phyloP scores from a whole-genome alignment of 2,113 vertebrate genomes.

The Leptobrachium ailaonicum region DNA sequence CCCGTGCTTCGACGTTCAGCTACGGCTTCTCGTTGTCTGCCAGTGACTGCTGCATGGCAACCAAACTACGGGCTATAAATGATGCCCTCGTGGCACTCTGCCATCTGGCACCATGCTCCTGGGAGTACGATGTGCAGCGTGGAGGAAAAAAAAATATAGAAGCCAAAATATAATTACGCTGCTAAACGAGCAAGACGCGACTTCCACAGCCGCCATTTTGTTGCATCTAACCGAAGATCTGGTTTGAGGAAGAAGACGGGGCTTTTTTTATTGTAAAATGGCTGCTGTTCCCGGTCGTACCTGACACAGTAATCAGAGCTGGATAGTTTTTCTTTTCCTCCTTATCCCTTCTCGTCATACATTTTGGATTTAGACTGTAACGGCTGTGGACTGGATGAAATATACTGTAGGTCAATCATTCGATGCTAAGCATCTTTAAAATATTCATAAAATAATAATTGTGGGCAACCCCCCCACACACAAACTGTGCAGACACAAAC shows the following conservation, averaged over 20 bases:
- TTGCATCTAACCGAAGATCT: not conserved
- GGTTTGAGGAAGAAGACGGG: not conserved
- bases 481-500: too few relatives aligned
- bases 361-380: too few relatives aligned
- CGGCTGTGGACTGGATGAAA: too few relatives aligned
- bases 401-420: too few relatives aligned
- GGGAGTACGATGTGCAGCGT: not conserved
- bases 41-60: slow-evolving; percentile 23
- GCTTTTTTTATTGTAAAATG: slow-evolving; percentile 40
- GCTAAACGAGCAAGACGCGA: not conserved
- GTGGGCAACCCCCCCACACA: too few relatives aligned
- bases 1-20: too few relatives aligned
- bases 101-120: not conserved
- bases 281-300: slow-evolving; percentile 1
- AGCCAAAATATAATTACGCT: not conserved
- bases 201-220: slow-evolving; percentile 53
- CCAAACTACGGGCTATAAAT: slow-evolving; percentile 15
- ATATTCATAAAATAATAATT: too few relatives aligned
- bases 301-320: too few relatives aligned
- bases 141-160: rapidly evolving
- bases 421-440: too few relatives aligned
- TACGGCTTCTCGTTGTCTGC: not conserved
- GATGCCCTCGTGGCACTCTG: slow-evolving; percentile 8
- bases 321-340: too few relatives aligned
- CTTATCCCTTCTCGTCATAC: too few relatives aligned